Percentiles rank a stretch among this genome's conserved stretches.
phyloP scores from a whole-genome alignment of 2,888 invertebrate genomes.

The Taenaris catops region DNA sequence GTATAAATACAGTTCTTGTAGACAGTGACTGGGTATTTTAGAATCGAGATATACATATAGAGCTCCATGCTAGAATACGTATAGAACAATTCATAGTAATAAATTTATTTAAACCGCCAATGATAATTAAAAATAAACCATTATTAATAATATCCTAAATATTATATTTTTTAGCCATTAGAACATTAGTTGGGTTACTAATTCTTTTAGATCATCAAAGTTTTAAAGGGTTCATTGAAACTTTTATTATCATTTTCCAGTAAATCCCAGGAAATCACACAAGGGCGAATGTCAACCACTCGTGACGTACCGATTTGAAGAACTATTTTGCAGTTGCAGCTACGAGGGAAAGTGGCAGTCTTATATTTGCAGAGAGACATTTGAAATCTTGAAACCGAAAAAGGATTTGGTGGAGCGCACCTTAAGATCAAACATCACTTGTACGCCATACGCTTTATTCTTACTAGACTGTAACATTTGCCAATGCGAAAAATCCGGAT shows the following conservation, averaged over 20 bases:
- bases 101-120: no score
- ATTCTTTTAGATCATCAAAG: no score
- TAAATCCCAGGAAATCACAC: constrained; percentile 3
- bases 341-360: constrained; percentile 40
- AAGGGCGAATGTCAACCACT: constrained; percentile 20
- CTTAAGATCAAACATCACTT: constrained; percentile 32
- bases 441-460: constrained; percentile 34
- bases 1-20: no score
- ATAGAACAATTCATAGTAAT: no score
- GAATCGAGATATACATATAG: no score
- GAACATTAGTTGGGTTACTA: no score
- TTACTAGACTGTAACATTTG: constrained; percentile 49
- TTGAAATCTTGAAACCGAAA: constrained; percentile 28
- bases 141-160: no score
- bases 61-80: no score
- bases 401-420: constrained; percentile 9
- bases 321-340: constrained; percentile 39
- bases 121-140: no score
- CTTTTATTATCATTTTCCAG: constrained; percentile 14
- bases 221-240: no score
- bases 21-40: no score
- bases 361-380: constrained; percentile 33
- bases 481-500: constrained; percentile 30
- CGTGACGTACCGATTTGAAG: constrained; percentile 34
- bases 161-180: no score